These are phyloP conservation scores for Neocrepidodera transversa DNA, from an alignment of 2,888 invertebrate species.

Conservation along the genomic window DNA sequence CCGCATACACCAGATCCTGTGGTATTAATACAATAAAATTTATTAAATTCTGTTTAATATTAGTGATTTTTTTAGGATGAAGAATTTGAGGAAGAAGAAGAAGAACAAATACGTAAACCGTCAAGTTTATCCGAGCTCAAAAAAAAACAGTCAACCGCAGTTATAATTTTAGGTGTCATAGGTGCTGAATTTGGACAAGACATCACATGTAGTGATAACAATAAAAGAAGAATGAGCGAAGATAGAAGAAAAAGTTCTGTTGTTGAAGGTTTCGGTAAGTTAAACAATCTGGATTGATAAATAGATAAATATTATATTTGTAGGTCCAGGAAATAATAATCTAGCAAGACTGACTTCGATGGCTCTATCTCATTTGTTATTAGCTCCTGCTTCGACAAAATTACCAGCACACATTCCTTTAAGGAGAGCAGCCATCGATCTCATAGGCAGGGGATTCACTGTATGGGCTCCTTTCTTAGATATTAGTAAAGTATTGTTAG, in stretches of 20 bases:
- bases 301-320: conserved; percentile 58
- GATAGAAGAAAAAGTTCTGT: conserved; percentile 81
- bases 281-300: background rate
- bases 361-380: conserved; percentile 90
- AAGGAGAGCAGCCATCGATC: conserved; percentile 94
- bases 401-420: conserved; percentile 93
- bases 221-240: conserved; percentile 66
- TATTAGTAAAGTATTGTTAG: conserved; percentile 84
- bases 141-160: conserved; percentile 95
- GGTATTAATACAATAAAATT: conserved; percentile 36
- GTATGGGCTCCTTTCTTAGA: conserved; percentile 99
- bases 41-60: no score
- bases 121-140: conserved; percentile 86
- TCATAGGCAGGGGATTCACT: conserved; percentile 95
- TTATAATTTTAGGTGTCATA: conserved; percentile 94
- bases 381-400: conserved; percentile 83
- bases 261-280: conserved; percentile 73
- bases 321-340: conserved; percentile 86
- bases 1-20: conserved; percentile 47
- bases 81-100: conserved; percentile 86
- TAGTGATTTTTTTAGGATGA: conserved; percentile 68
- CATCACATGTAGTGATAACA: conserved; percentile 71
- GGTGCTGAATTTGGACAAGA: conserved; percentile 99
- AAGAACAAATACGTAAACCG: conserved; percentile 84
- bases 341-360: conserved; percentile 92